Percentiles rank a stretch among this genome's conserved stretches.
These are phyloP conservation scores for Cephalotes varians DNA, from an alignment of 2,888 invertebrate genomes.

Conservation along the genomic window DNA sequence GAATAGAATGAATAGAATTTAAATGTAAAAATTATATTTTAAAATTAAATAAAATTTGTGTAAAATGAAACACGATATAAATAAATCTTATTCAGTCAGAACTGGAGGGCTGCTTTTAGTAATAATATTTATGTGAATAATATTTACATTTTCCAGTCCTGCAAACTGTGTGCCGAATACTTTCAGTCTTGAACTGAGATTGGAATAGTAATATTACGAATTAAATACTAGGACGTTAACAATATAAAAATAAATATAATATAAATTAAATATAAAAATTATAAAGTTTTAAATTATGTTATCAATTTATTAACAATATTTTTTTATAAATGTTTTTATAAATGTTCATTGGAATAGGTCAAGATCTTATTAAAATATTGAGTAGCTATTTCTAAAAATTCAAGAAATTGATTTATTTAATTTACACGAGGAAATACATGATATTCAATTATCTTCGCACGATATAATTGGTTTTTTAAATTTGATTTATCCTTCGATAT, in stretches of 20 bases:
- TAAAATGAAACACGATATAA: too few relatives aligned
- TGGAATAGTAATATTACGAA: too few relatives aligned
- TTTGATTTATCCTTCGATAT: background rate
- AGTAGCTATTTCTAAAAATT: background rate
- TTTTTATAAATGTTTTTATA: background rate
- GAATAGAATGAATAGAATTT: too few relatives aligned
- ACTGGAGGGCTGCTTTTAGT: too few relatives aligned
- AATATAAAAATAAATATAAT: too few relatives aligned
- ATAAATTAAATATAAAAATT: background rate
- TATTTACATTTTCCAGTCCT: too few relatives aligned
- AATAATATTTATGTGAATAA: too few relatives aligned
- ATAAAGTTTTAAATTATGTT: background rate
- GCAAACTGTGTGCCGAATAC: too few relatives aligned
- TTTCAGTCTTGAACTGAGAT: too few relatives aligned
- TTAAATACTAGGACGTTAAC: too few relatives aligned
- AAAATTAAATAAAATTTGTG: too few relatives aligned
- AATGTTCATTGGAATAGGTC: background rate
- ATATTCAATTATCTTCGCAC: background rate
- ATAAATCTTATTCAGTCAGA: too few relatives aligned
- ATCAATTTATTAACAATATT: background rate
- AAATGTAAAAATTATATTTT: background rate
- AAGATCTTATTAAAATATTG: background rate
- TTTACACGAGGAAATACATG: background rate
- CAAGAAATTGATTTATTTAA: background rate
- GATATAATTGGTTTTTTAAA: slow-evolving; percentile 8